Percentiles rank a stretch among this genome's conserved stretches.
phyloP scores from a whole-genome alignment of 2,797 vertebrate genomes.

The Lacerta agilis region DNA sequence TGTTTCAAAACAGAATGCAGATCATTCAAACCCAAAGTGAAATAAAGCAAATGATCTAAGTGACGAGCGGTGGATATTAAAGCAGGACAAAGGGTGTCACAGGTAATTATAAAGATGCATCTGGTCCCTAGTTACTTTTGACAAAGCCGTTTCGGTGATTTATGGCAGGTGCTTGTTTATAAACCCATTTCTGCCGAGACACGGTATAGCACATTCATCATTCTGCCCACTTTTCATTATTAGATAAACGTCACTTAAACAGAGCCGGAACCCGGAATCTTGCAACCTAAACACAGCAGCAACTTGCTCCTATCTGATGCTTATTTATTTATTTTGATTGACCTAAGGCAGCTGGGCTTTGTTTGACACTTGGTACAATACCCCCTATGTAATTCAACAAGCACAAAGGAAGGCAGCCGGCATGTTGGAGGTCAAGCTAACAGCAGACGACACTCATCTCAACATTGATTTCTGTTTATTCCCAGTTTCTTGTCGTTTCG shows the following conservation, averaged over 20 bases:
- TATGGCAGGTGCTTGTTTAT: constrained; percentile 83
- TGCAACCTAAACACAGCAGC: constrained; percentile 62
- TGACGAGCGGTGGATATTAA: constrained; percentile 62
- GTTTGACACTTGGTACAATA: constrained; percentile 47
- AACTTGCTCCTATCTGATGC: constrained; percentile 45
- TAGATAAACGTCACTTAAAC: constrained; percentile 78
- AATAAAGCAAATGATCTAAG: constrained; percentile 64
- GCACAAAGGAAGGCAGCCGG: constrained; percentile 31
- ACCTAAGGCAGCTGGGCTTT: constrained; percentile 33
- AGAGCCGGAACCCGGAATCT: constrained; percentile 65
- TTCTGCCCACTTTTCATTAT: constrained; percentile 79
- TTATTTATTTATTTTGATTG: constrained; percentile 63
- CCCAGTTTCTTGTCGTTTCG: constrained; percentile 11
- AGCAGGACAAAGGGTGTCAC: constrained; percentile 73
- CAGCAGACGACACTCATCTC: constrained; percentile 42
- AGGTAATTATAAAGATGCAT: constrained; percentile 84
- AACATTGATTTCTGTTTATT: constrained; percentile 46
- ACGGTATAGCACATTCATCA: constrained; percentile 80
- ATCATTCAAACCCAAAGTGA: constrained; percentile 47
- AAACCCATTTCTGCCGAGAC: constrained; percentile 78
- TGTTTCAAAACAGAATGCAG: constrained; percentile 55
- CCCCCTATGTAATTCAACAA: constrained; percentile 39
- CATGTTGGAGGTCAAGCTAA: constrained; percentile 40
- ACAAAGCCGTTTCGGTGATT: constrained; percentile 84
- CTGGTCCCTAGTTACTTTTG: constrained; percentile 79